Evolutionary conservation across 2,888 invertebrate species (phyloP).

Genomic region (Drosophila nigritarsus): DNA sequence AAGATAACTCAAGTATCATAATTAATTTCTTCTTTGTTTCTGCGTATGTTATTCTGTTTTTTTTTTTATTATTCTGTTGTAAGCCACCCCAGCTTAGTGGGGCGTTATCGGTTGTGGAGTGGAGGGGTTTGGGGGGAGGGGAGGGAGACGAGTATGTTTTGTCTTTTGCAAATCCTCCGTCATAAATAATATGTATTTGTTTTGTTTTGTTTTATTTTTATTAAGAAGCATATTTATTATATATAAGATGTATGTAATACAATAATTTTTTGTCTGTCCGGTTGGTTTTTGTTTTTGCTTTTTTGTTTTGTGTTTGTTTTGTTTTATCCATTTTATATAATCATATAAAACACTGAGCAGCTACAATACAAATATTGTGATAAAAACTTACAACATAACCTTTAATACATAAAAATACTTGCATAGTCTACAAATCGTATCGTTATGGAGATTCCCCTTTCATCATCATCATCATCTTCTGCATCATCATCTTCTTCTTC

Average conservation of each 20-base stretch:
- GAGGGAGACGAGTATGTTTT: slow-evolving; percentile 14
- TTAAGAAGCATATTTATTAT: slow-evolving; percentile 83
- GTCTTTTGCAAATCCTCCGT: slow-evolving; percentile 54
- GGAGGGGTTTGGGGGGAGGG: background rate
- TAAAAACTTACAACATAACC: slow-evolving; percentile 84
- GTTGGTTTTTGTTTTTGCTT: slow-evolving; percentile 50
- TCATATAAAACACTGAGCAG: slow-evolving; percentile 84
- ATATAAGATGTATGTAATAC: slow-evolving; percentile 83
- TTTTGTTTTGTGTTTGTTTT: slow-evolving; percentile 29
- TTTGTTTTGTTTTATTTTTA: slow-evolving; percentile 65
- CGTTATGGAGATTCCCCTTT: slow-evolving; percentile 68
- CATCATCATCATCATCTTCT: slow-evolving; percentile 16
- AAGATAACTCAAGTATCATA: slow-evolving; percentile 77
- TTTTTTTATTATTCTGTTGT: slow-evolving; percentile 24
- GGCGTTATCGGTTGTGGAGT: slow-evolving; percentile 3
- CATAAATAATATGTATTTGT: slow-evolving; percentile 67
- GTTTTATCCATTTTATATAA: slow-evolving; percentile 77
- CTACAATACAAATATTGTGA: slow-evolving; percentile 84
- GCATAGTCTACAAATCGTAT: slow-evolving; percentile 83
- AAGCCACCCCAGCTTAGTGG: slow-evolving; percentile 55
- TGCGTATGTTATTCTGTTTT: too few relatives aligned
- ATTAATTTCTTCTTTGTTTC: slow-evolving; percentile 67
- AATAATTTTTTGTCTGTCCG: slow-evolving; percentile 79
- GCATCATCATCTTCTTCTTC: slow-evolving; percentile 45
- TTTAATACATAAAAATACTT: slow-evolving; percentile 84